Percentiles rank a stretch among this genome's conserved stretches.
Conservation (phyloP, 1,140 invertebrate genomes). For the Zaprionus nigranus region DNA sequence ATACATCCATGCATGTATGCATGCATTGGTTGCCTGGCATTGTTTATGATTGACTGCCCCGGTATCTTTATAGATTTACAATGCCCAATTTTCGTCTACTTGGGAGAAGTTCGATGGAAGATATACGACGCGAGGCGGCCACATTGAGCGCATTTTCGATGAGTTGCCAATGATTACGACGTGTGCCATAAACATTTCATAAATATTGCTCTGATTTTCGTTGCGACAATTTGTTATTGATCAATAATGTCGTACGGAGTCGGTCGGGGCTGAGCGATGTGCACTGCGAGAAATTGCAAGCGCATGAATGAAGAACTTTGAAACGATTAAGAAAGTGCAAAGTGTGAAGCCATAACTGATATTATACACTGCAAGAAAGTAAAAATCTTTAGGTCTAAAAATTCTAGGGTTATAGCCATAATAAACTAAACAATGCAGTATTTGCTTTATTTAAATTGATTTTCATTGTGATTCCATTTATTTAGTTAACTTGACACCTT, state of each 20-base stretch:
- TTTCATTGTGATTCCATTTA: background rate
- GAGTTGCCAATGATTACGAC: conserved; percentile 80
- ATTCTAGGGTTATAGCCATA: no score
- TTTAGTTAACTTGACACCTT: background rate
- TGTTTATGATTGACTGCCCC: conserved; percentile 32
- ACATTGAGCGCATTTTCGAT: conserved; percentile 46
- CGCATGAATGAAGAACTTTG: no score
- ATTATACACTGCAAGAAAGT: background rate
- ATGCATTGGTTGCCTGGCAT: conserved; percentile 14
- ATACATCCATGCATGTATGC: background rate
- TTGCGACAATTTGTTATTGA: conserved; percentile 82
- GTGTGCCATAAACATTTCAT: conserved; percentile 79
- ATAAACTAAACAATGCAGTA: no score
- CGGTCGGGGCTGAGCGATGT: conserved; percentile 11
- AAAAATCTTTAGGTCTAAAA: no score
- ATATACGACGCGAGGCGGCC: conserved; percentile 67
- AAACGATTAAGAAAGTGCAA: background rate
- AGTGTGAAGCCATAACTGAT: background rate
- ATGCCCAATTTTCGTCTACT: conserved; percentile 81
- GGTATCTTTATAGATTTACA: conserved; percentile 81
- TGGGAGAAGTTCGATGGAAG: conserved; percentile 70
- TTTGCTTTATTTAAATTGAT: no score
- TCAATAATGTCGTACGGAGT: conserved; percentile 59
- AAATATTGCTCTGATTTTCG: conserved; percentile 82
- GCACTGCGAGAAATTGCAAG: conserved; percentile 36